Conservation (phyloP, 1,140 invertebrate genomes). For the Arion vulgaris region DNA sequence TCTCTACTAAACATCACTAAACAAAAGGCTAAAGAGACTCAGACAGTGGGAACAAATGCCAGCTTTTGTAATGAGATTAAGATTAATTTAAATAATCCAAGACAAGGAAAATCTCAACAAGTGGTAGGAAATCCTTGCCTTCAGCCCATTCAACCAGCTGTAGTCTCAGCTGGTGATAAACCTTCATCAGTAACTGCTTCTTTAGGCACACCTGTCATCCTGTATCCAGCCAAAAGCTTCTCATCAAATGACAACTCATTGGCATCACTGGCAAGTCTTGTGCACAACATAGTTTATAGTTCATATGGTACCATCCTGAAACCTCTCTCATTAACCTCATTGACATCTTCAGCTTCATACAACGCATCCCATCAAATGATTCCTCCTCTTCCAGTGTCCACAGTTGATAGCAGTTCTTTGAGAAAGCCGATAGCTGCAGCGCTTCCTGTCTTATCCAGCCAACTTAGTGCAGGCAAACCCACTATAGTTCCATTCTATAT, state of each 20-base stretch:
- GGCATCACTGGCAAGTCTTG: constrained; percentile 29
- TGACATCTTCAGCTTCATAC: neutral
- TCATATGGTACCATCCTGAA: constrained; percentile 13
- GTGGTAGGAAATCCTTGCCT: neutral
- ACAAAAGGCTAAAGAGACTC: neutral
- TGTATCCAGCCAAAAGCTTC: constrained; percentile 24
- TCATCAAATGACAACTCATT: constrained; percentile 17
- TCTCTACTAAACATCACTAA: neutral
- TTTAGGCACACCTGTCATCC: constrained; percentile 26
- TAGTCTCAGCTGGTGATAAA: neutral
- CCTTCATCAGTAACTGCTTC: neutral
- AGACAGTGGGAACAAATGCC: neutral
- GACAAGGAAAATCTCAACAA: neutral
- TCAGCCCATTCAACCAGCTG: neutral
- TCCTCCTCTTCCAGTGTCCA: neutral
- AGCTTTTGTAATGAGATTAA: neutral
- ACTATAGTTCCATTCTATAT: constrained; percentile 6
- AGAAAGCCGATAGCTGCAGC: constrained; percentile 6
- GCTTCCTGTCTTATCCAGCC: constrained; percentile 17
- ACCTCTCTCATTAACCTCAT: neutral
- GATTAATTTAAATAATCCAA: neutral
- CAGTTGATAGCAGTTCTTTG: neutral
- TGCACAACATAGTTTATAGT: constrained; percentile 32
- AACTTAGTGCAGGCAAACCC: constrained; percentile 5
- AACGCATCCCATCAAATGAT: neutral